Evolutionary conservation across 2,797 vertebrate species (phyloP).

Genomic region (Telmatherina bonti): DNA sequence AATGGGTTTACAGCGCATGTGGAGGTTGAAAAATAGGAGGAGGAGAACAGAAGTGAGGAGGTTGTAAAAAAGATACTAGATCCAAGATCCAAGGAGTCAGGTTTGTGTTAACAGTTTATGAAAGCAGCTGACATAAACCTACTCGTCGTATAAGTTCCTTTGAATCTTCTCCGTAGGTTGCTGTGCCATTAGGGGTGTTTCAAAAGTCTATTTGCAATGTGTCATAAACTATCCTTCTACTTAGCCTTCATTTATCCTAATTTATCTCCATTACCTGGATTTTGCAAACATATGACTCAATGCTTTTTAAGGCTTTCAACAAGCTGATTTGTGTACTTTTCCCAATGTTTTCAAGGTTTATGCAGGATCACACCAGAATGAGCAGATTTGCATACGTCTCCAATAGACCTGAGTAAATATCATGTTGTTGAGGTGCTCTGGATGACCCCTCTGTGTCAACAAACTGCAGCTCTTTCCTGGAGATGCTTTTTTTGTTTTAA

Average conservation of each 20-base stretch:
- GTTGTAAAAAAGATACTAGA: conserved; percentile 32
- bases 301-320: conserved; percentile 61
- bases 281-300: conserved; percentile 63
- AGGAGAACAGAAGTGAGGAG: conserved; percentile 43
- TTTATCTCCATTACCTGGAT: conserved; percentile 61
- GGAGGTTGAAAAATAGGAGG: conserved; percentile 38
- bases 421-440: conserved; percentile 49
- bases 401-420: conserved; percentile 62
- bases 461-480: conserved; percentile 34
- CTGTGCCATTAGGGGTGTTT: conserved; percentile 21
- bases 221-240: conserved; percentile 20
- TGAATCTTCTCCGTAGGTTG: conserved; percentile 45
- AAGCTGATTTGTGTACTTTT: conserved; percentile 50
- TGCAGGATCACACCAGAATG: conserved; percentile 34
- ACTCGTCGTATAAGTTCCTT: conserved; percentile 13
- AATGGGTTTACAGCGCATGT: conserved; percentile 58
- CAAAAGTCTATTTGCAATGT: conserved; percentile 26
- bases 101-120: conserved; percentile 41
- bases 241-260: conserved; percentile 40
- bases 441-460: conserved; percentile 69
- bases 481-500: conserved; percentile 45
- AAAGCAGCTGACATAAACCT: conserved; percentile 42
- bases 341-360: conserved; percentile 27
- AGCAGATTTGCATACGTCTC: conserved; percentile 51
- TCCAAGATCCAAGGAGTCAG: conserved; percentile 47